Evolutionary conservation across 2,113 vertebrate species (phyloP).

Genomic region (Micronisus gabar): DNA sequence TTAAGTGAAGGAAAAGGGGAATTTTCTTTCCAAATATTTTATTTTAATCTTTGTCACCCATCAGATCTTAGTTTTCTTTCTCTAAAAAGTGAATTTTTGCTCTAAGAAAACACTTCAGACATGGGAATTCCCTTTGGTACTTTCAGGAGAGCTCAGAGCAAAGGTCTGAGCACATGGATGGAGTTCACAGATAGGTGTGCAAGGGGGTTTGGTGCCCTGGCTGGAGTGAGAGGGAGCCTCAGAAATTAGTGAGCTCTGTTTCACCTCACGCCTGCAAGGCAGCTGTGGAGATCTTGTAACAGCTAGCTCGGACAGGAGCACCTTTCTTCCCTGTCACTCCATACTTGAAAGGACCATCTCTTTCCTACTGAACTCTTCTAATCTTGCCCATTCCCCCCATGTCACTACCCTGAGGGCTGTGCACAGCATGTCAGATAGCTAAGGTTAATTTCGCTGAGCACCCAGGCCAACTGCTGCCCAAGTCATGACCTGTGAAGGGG

Average conservation of each 20-base stretch:
- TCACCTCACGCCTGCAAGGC: fast-evolving
- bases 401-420: neutral
- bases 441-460: neutral
- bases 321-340: neutral
- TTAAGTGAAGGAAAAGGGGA: neutral
- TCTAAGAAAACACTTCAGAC: neutral
- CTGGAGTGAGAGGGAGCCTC: neutral
- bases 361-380: neutral
- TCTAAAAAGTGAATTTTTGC: neutral
- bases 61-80: neutral
- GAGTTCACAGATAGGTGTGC: neutral
- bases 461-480: neutral
- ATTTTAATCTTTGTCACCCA: neutral
- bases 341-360: neutral
- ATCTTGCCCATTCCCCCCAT: neutral
- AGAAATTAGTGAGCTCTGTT: neutral
- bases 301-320: neutral
- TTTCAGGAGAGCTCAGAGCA: neutral
- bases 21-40: neutral
- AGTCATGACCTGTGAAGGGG: neutral
- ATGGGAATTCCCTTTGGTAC: neutral
- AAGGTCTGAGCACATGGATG: neutral
- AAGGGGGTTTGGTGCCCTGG: neutral
- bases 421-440: neutral
- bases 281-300: neutral